Base-by-base conservation (phyloP, 1,140 invertebrate genomes). In the Diorhabda sublineata region DNA sequence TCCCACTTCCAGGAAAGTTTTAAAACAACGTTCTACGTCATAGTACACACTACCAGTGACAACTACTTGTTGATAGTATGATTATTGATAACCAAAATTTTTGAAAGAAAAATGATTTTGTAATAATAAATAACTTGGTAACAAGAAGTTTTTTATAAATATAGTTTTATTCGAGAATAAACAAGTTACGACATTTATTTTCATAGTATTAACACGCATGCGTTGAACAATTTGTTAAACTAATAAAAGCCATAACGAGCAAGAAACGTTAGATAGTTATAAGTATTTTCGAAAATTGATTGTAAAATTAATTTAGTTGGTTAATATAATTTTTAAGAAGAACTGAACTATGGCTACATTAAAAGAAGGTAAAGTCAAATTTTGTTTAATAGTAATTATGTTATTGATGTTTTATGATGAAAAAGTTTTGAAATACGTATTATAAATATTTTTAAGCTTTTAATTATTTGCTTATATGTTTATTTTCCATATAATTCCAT, bases 1-100 rank as follows among this genome's bases (percentile, higher is more conserved):
- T 62, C 7, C n/a, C 61, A 42, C 61, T 62, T 11, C 61, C 61
- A 62, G 3, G 7, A 52, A 52, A 52, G 4, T 4, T n/a, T 52
- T 52, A 52, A 8, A 52, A 8, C 47, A 8, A 6, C 47, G 6
- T n/a, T n/a, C n/a, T 52, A 52, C 47, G 47, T 52, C 47, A 52
- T n/a, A 52, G 6, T 52, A 52, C 2, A 3, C 47, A 52, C 47
- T 6, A 52, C 47, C 47, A 52, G 2, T 52, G n/a, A 52, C 2
- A 52, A n/a, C 47, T n/a, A 52, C 47, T 52, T 52, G 47, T 52
- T 52, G 47, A 52, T 52, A 8, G 6, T n/a, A 52, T 26, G 26
- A 26, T 26, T 8, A 52, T 52, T 52, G 47, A 52, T 8, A 52
- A 52, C 4, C 6, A 52, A 52, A 26, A 26, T 26, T 26, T 26